Conservation (phyloP, 2,888 invertebrate genomes). For the Kryphioiulus occultus region DNA sequence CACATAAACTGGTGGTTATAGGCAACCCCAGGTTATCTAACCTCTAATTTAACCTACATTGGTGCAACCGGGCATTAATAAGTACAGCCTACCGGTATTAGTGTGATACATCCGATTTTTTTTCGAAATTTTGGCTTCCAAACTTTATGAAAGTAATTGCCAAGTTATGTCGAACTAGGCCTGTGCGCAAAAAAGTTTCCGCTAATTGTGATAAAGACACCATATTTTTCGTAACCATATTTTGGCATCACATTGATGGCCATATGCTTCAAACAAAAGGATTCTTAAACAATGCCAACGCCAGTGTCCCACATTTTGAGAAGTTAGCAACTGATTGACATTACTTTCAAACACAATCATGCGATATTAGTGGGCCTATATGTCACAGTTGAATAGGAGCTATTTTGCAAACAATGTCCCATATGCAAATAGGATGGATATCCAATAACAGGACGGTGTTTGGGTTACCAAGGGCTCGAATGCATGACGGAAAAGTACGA, state of each 20-base stretch:
- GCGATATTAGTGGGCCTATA: neutral
- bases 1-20: too few relatives aligned
- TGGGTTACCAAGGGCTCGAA: neutral
- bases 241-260: neutral
- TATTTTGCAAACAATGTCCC: constrained; percentile 22
- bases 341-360: constrained; percentile 20
- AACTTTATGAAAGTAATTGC: neutral
- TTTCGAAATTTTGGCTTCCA: neutral
- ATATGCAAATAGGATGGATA: neutral
- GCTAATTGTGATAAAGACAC: too few relatives aligned
- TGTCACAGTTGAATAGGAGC: neutral
- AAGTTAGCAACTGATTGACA: neutral
- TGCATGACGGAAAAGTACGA: neutral
- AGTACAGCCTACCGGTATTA: neutral
- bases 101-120: neutral
- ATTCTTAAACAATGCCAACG: neutral
- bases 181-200: neutral
- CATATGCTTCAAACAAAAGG: neutral
- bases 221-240: neutral
- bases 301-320: neutral
- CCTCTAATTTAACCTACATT: too few relatives aligned
- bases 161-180: neutral
- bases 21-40: too few relatives aligned
- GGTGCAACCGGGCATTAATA: neutral
- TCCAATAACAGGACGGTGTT: neutral